Conservation (phyloP, 2,797 vertebrate genomes). For the Staurois parvus region DNA sequence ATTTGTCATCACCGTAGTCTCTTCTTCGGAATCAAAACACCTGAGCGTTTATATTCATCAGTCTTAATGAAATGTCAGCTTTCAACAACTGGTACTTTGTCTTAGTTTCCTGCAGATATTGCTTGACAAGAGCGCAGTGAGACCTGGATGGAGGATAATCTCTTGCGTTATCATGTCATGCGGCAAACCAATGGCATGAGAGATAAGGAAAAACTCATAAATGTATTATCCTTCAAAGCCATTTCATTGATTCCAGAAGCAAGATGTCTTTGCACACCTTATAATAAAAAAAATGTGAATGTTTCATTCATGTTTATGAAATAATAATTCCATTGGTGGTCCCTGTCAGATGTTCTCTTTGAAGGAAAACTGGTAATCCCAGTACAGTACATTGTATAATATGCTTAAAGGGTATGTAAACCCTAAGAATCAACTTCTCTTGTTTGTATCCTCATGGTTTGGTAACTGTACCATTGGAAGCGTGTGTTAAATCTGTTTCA, state of each 20-base stretch:
- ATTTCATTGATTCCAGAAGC: constrained; percentile 25
- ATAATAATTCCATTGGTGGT: constrained; percentile 28
- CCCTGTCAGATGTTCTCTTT: not conserved
- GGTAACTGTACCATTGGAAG: too few species aligned
- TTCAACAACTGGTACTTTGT: constrained; percentile 41
- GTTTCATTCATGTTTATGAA: constrained; percentile 36
- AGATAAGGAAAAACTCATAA: constrained; percentile 46
- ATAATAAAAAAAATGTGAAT: constrained; percentile 11
- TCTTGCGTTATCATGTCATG: constrained; percentile 39
- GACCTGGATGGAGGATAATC: constrained; percentile 31
- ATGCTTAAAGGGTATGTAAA: too few species aligned
- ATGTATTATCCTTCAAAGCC: constrained; percentile 25
- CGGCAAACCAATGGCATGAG: constrained; percentile 39
- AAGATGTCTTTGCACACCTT: constrained; percentile 18
- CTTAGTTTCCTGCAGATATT: constrained; percentile 21
- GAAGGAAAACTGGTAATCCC: not conserved
- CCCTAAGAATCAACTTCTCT: too few species aligned
- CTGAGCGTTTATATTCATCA: constrained; percentile 44
- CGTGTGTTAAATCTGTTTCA: too few species aligned
- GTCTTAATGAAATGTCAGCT: constrained; percentile 44
- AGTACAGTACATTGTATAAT: too few species aligned
- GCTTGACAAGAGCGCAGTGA: constrained; percentile 26
- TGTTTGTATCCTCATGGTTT: too few species aligned
- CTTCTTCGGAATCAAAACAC: constrained; percentile 9
- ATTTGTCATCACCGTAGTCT: not conserved